Evolutionary conservation across 2,113 vertebrate genomes (phyloP), one percentile per base, ranked within the genome.

Genomic region (Myiagra hebetior): DNA sequence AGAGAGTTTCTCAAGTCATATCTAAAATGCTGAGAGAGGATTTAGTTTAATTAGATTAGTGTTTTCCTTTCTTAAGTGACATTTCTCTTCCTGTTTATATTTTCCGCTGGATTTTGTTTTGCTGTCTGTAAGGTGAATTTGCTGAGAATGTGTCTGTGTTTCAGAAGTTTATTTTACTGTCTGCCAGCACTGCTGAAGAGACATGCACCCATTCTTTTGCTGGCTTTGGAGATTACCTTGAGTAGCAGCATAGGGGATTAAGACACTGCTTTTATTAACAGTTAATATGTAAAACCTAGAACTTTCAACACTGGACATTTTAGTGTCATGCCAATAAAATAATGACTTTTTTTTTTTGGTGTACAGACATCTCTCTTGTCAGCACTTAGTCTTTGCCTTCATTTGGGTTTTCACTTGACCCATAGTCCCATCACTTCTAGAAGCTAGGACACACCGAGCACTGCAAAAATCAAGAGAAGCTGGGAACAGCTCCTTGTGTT

Each of bases 1-100:
- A 65, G 15, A 72, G 26, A 26, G 35, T 74, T 91, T 80, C 87
- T 94, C 76, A 60, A 93, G 56, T 88, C 60, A 35, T 52, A 62
- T 64, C 28, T 67, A 75, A 96, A 91, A 92, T 4, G 13, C 73
- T 84, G 73, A 68, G 41, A 80, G 87, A 55, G n/a, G 59, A 37
- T 69, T 85, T 89, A 30, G 15, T 81, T 91, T 74, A 63, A 87
- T 91, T 91, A 86, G 63, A 67, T 81, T 33, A 55, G 24, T 84
- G 49, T 78, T 95, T 86, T 94, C 52, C 28, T 76, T 79, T 93
- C 33, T 55, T 55, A 84, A 88, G 64, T 67, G 69, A 28, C 37
- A 56, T 70, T 95, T 89, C 42, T 69, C 13, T 91, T 95, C 62
- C 56, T 94, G 60, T 95, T 95, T 78, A 30, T 64, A 8, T 91